phyloP scores from a whole-genome alignment of 2,797 vertebrate species.

The Petrocephalus schoutedeni region DNA sequence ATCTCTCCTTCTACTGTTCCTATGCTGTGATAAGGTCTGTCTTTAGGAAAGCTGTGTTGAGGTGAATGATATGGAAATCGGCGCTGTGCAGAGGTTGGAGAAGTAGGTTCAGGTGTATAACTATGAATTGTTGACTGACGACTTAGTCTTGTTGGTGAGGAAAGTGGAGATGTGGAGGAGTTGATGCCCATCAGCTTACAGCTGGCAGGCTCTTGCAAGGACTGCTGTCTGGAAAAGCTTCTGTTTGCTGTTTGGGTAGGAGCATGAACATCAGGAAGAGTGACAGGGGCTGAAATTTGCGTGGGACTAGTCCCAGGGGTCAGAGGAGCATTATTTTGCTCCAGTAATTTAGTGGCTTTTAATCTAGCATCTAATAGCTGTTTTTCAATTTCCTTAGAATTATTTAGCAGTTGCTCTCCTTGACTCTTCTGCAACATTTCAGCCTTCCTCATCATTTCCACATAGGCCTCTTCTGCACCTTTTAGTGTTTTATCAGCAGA shows the following conservation, averaged over 20 bases:
- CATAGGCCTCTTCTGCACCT: conserved; percentile 95
- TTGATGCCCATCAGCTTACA: conserved; percentile 75
- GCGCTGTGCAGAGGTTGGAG: conserved; percentile 71
- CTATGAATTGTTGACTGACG: conserved; percentile 72
- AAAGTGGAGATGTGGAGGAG: conserved; percentile 78
- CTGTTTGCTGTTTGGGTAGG: conserved; percentile 77
- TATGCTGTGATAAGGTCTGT: conserved; percentile 66
- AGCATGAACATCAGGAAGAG: conserved; percentile 84
- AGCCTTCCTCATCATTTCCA: conserved; percentile 98
- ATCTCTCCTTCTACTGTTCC: conserved; percentile 76
- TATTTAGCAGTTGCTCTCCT: conserved; percentile 57
- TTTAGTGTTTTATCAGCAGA: conserved; percentile 83
- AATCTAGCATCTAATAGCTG: conserved; percentile 84
- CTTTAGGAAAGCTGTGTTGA: conserved; percentile 62
- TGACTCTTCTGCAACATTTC: conserved; percentile 87
- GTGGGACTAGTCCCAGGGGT: conserved; percentile 97
- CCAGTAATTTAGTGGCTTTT: conserved; percentile 82
- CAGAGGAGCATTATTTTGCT: conserved; percentile 84
- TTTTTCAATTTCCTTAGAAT: conserved; percentile 75
- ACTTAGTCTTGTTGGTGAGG: conserved; percentile 79
- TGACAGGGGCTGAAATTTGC: conserved; percentile 86
- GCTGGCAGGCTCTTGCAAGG: conserved; percentile 76
- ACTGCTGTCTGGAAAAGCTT: conserved; percentile 75
- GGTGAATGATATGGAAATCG: conserved; percentile 76
- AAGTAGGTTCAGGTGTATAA: conserved; percentile 73